Percentiles rank a stretch among this genome's conserved stretches.
phyloP scores from a whole-genome alignment of 2,113 vertebrate genomes.

The Phocoena phocoena region DNA sequence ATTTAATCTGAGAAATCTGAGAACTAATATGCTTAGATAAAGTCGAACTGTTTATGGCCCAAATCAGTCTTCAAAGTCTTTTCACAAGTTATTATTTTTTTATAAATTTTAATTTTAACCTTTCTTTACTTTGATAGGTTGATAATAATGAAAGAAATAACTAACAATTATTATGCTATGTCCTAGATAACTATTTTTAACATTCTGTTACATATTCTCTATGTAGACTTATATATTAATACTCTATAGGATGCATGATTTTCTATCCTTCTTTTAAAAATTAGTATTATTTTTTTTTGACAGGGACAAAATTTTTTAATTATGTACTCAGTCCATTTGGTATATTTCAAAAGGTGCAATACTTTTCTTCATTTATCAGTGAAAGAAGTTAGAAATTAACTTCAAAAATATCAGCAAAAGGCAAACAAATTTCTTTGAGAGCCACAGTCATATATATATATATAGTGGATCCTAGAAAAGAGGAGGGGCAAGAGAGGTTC shows the following conservation, averaged over 20 bases:
- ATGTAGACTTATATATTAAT: not conserved
- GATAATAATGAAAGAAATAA: not conserved
- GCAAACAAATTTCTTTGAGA: conserved; percentile 78
- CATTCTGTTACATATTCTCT: not conserved
- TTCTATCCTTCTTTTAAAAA: not conserved
- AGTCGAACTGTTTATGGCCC: not conserved
- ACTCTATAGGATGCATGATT: not conserved
- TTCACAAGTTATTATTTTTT: not conserved
- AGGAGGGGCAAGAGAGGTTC: conserved; percentile 62
- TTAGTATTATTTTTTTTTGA: not conserved
- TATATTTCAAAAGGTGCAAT: no score
- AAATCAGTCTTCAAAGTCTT: not conserved
- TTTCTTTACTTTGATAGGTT: not conserved
- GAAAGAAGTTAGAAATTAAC: conserved; percentile 17
- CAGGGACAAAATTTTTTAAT: no score
- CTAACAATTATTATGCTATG: not conserved
- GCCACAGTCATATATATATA: conserved; percentile 72
- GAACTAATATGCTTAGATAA: not conserved
- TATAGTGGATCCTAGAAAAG: conserved; percentile 76
- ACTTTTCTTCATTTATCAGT: no score
- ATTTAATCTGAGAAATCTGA: not conserved
- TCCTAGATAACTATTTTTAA: not conserved
- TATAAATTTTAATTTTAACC: not conserved
- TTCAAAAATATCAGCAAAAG: conserved; percentile 57
- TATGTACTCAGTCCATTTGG: no score